Base-by-base conservation (phyloP, 2,113 vertebrate genomes). In the Charadrius vociferus region DNA sequence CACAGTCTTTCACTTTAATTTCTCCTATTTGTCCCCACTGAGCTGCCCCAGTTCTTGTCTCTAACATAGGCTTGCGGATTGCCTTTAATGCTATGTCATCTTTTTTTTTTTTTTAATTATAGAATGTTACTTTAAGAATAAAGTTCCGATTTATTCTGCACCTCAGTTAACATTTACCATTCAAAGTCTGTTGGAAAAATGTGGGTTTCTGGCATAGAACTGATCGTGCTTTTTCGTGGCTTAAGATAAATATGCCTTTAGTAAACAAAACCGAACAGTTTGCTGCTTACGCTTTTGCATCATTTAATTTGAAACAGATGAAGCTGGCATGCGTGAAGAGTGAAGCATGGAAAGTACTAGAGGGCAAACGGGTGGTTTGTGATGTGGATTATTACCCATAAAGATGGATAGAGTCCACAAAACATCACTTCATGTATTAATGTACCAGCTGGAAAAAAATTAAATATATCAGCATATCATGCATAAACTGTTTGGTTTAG, bases 281-380 rank as follows among this genome's bases (percentile, higher is more conserved):
- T 83, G 86, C 92, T 94, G 80, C 92, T 97, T 97, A 85, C 0
- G 10, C 77, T 83, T 96, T 47, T 86, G 36, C 79, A 70, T 97
- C 93, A 49, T 96, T 95, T 97, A 96, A 96, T 97, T 96, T 96
- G 86, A 84, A 97, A 47, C 88, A 96, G 95, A 75, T 96, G 92
- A 96, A 73, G 81, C 79, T 62, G 89, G 81, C 91, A 61, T 82
- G 79, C 23, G 2, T 82, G 81, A 93, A 95, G 74, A 93, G 58
- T 73, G 58, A 72, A 78, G 41, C 65, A 67, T 59, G 45, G 79
- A 77, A 94, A 96, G 56, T 77, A 84, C 72, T 87, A 74, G 90
- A 94, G 93, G 96, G 67, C 92, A 92, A 95, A 88, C 12, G 83
- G 53, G 50, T 94, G 68, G 88, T 88, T 97, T 97, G 82, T 96